phyloP scores from a whole-genome alignment of 2,113 vertebrate species.

The Neodon shergylaensis region DNA sequence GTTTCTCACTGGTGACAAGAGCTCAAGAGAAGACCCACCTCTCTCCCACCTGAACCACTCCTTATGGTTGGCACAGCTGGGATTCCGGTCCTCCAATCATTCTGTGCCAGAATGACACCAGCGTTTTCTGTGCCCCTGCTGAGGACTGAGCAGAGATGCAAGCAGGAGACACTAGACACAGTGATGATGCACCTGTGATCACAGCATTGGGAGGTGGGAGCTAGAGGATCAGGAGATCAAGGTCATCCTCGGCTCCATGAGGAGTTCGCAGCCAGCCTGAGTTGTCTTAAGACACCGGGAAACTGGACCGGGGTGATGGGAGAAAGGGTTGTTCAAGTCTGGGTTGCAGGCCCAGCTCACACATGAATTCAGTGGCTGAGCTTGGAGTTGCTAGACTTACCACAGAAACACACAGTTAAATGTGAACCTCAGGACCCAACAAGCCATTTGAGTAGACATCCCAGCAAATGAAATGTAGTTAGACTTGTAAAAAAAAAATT shows the following conservation, averaged over 20 bases:
- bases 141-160: neutral
- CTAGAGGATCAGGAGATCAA: neutral
- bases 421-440: neutral
- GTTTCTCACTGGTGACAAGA: neutral
- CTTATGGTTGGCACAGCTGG: neutral
- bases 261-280: neutral
- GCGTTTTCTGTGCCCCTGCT: neutral
- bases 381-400: neutral
- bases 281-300: too few species aligned
- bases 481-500: neutral
- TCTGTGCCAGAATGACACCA: neutral
- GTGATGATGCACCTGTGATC: neutral
- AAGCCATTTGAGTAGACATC: neutral
- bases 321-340: neutral
- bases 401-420: neutral
- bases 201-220: neutral
- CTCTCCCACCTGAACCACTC: neutral
- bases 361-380: neutral
- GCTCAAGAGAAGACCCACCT: neutral
- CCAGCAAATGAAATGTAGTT: neutral
- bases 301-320: neutral
- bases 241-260: neutral
- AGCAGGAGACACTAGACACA: too few species aligned
- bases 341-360: neutral
- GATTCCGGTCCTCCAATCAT: neutral